Base-by-base conservation (phyloP, 37 sponge, comb jelly and placozoan genomes). In the Ianthella basta region DNA sequence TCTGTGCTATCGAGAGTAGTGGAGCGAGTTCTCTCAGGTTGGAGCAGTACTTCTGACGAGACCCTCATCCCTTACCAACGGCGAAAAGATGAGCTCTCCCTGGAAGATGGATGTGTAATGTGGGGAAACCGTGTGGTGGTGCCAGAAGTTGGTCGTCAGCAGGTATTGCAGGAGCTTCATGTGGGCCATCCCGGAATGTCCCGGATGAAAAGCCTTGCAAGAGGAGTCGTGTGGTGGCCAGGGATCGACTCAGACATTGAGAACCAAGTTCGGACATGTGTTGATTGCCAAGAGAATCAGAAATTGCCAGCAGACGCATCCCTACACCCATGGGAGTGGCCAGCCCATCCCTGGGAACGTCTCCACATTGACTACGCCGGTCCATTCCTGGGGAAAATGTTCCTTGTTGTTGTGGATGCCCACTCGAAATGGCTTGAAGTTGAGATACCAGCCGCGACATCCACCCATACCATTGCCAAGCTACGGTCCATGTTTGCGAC, bases 71-170 rank as follows among this genome's bases (percentile, higher is more conserved):
- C 84, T 1, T 83, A 65, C 74, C 39, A 59, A 8, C 61, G 35
- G 14, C 30, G 83, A 33, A 72, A 36, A 41, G 56, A 82, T 21
- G 86, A 90, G 55, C 81, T 91, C 24, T 74, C 80, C 41, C 67
- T 83, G 50, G 84, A 77, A 69, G 54, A 39, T 20, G 83, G 81
- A 10, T 88, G 80, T 44, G 19, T 90, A 10, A 39, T 90, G 66
- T 90, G 91, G 91, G 91, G 83, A 18, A 85, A 64, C 29, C 24
- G 91, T 59, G 83, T 85, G 19, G 91, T 86, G 33, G 55, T 81
- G n/a, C 91, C 91, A 59, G 27, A 32, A 4, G 35, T 34, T 21
- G 59, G 59, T 15, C 54, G 69, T 18, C 15, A 79, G 35, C 1
- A 41, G 59, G 82, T 84, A 37, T 15, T 89, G 39, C 23, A 37